Conservation (phyloP, 2,888 invertebrate genomes). For the Cetonia aurata region DNA sequence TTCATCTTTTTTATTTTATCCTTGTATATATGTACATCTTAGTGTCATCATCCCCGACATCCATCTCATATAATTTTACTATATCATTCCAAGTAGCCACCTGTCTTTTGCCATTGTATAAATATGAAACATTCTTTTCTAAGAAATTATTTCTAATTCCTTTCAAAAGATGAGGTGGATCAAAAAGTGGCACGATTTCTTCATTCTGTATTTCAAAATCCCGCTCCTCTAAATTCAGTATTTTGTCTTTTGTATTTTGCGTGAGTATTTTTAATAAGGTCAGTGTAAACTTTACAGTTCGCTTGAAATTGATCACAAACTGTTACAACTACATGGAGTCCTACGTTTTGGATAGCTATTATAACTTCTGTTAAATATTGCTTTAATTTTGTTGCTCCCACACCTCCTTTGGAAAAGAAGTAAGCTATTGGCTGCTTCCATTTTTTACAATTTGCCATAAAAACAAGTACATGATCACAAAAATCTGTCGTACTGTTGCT, state of each 20-base stretch:
- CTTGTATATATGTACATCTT: conserved; percentile 19
- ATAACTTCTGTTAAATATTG: conserved; percentile 15
- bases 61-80: conserved; percentile 27
- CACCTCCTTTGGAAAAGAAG: neutral
- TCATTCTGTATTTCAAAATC: conserved; percentile 25
- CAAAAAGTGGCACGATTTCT: conserved; percentile 40
- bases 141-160: conserved; percentile 37
- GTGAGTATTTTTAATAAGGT: conserved; percentile 23
- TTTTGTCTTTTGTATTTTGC: conserved; percentile 16
- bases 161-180: conserved; percentile 44
- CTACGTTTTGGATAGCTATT: conserved; percentile 37
- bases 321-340: conserved; percentile 48
- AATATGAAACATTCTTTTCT: conserved; percentile 21
- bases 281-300: conserved; percentile 47
- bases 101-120: conserved; percentile 10
- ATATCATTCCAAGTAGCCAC: conserved; percentile 21
- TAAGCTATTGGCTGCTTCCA: neutral
- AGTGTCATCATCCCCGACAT: conserved; percentile 29
- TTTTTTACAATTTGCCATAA: conserved; percentile 2
- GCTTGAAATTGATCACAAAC: conserved; percentile 51
- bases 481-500: conserved; percentile 18
- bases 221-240: conserved; percentile 13
- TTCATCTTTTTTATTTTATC: conserved; percentile 37
- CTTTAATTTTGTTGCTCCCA: conserved; percentile 1
- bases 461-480: conserved; percentile 15